Base-by-base conservation (phyloP, 2,113 vertebrate genomes). In the Phoxinus phoxinus region DNA sequence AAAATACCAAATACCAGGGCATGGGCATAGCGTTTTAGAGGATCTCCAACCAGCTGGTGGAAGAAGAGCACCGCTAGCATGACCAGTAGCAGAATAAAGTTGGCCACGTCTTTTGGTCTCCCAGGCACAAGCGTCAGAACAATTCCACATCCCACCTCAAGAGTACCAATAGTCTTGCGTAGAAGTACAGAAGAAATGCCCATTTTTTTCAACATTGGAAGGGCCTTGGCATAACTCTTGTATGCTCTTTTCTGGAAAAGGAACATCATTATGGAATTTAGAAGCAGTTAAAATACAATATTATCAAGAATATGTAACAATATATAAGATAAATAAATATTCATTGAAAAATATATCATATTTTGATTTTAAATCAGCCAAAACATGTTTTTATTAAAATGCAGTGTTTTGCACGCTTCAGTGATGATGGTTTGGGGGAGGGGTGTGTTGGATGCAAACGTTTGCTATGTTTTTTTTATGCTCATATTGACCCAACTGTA, bases 1-100 rank as follows among this genome's bases (percentile, higher is more conserved):
- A 99, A 94, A 91, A 99, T 99, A 30, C 98, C 98, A 65, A 99
- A 99, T 87, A 99, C 97, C 15, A 99, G 93, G 65, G 98, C 97
- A 0, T 99, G 98, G 86, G 98, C 98, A 0, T 99, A 99, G 15
- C 98, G 97, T 89, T 98, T 99, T 83, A 99, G 95, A 0, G 98
- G 98, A 91, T 99, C 98, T 17, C 98, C 98, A 3, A 99, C 97
- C 1, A 99, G 94, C 93, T 99, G 98, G 90, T 99, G 98, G 91
- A 99, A 99, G 87, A 99, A 99, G 23, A 99, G 96, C 84, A 99
- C 97, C 0, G 96, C 97, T 85, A 99, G 94, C 91, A 98, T 98
- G 1, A 99, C 96, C 85, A 99, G 95, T 65, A 99, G 95, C 7
- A 99, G 96, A 87, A 98, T 90, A 89, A 99, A 99, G 94, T 99